Evolutionary conservation across 2,888 invertebrate species (phyloP), one percentile per base, ranked within the genome.

Genomic region (Lasioglossum zephyrum): DNA sequence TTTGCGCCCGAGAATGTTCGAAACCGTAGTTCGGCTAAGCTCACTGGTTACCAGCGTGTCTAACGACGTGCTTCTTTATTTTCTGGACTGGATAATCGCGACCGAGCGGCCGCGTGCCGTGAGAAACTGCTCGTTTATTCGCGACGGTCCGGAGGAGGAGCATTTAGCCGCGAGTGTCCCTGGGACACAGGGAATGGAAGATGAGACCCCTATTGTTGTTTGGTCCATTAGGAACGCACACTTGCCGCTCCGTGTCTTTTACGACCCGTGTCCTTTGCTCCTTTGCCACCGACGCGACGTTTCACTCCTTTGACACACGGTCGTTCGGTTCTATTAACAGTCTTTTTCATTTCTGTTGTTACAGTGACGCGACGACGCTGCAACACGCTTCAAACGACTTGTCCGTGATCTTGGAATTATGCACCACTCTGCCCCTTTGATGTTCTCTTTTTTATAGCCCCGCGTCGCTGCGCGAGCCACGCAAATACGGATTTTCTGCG

Each of bases 211-310:
- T 57, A 39, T 78, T 70, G 80, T 83, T 80, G 74, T 73, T 85
- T 74, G 83, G 66, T 90, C 83, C 87, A 91, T 90, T 88, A 87
- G 90, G 87, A 88, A 90, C 90, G 90, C 88, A 90, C 93, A 94
- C 93, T 93, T 93, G 92, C 78, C 57, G 86, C 73, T 22, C 70
- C 47, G n/a, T 36, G 60, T 49, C 26, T 53, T 66, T 79, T 36
- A 39, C 26, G 69, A 49, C 49, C 53, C 18, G 36, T 77, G 53
- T 41, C 47, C 41, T 41, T 39, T 70, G 18, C 13, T 39, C 4
- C 22, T 44, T 69, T 36, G 18, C 11, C 8, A 73, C 9, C n/a
- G 60, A 60, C 22, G 16, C 16, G 49, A 60, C 22, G 16, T 11
- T 6, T 53, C 31, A n/a, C 44, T 41, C 69, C 36, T 66, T 66